Base-by-base conservation (phyloP, 2,888 invertebrate genomes). In the Brachypalpus laphriformis region DNA sequence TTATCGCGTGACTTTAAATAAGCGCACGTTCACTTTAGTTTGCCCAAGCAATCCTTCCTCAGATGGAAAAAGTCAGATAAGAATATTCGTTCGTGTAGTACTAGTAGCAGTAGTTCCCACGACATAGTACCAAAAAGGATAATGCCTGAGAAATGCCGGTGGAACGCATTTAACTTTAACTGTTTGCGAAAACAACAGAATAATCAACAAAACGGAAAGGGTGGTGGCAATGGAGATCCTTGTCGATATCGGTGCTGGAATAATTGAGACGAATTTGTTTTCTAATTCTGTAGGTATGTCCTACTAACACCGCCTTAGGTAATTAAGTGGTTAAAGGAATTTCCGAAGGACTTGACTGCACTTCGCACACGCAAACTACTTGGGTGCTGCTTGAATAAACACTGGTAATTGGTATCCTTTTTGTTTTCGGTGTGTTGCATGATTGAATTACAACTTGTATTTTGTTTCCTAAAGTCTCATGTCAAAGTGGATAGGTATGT, bases 1-100 rank as follows among this genome's bases (percentile, higher is more conserved):
- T 83, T 78, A 83, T 83, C 83, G 83, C 83, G 83, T 83, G 83
- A 68, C 83, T 83, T 74, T 78, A 83, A 83, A 77, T 78, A 68
- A 83, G 72, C 82, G 61, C 83, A 78, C 78, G 83, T 83, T 83
- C 80, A 74, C 74, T 78, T 82, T n/a, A 83, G 49, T 83, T 78
- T 63, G 14, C 8, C 34, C 20, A n/a, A 42, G 40, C 40, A 70
- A 49, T 51, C 49, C 28, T 31, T 31, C 37, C 57, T 22, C 37
- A 78, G 76, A 78, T 83, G 56, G 45, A n/a, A 11, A 63, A 68
- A 63, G 47, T 49, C 72, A 66, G 82, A 82, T 72, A 82, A 66
- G 42, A n/a, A 7, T 70, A 49, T 75, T 81, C 70, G 57, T 68
- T 81, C 63, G 47, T 56, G 40, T 37, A 63, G 37, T 16, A 59